Percentiles rank a stretch among this genome's conserved stretches.
Conservation (phyloP, 2,797 vertebrate species). For the Cyprinella venusta region DNA sequence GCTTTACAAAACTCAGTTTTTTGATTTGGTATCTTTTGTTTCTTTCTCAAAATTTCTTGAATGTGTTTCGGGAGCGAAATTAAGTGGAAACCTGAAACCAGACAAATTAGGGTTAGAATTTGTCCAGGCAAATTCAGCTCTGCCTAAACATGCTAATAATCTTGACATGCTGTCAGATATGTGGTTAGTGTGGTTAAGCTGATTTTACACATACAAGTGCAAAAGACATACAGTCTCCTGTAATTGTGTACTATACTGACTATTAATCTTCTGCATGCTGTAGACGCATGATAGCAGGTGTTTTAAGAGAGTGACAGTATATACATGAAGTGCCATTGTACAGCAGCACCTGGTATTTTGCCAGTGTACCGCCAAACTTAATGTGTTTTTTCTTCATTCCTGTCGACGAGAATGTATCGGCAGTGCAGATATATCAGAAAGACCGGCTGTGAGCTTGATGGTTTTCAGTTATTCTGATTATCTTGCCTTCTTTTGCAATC, state of each 20-base stretch:
- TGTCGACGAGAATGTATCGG: constrained; percentile 40
- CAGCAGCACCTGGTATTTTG: constrained; percentile 28
- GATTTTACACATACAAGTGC: constrained; percentile 22
- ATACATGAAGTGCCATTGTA: neutral
- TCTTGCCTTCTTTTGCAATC: constrained; percentile 60
- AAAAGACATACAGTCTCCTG: neutral
- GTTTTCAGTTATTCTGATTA: constrained; percentile 66
- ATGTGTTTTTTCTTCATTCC: constrained; percentile 41
- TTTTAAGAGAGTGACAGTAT: neutral
- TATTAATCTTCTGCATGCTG: neutral
- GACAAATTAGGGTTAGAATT: neutral
- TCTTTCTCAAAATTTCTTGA: neutral
- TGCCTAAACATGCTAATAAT: constrained; percentile 13
- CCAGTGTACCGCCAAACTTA: constrained; percentile 10
- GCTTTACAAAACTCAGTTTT: constrained; percentile 13
- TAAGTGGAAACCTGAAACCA: neutral
- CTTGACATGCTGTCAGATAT: constrained; percentile 24
- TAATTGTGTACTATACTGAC: neutral
- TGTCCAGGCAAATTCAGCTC: neutral
- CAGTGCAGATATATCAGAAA: constrained; percentile 47
- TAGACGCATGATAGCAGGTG: constrained; percentile 10
- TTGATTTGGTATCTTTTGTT: neutral
- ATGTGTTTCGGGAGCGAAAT: neutral
- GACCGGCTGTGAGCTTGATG: constrained; percentile 58
- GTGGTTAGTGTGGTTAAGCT: constrained; percentile 37